phyloP scores from a whole-genome alignment of 2,797 vertebrate genomes.

The Peromyscus nudipes region DNA sequence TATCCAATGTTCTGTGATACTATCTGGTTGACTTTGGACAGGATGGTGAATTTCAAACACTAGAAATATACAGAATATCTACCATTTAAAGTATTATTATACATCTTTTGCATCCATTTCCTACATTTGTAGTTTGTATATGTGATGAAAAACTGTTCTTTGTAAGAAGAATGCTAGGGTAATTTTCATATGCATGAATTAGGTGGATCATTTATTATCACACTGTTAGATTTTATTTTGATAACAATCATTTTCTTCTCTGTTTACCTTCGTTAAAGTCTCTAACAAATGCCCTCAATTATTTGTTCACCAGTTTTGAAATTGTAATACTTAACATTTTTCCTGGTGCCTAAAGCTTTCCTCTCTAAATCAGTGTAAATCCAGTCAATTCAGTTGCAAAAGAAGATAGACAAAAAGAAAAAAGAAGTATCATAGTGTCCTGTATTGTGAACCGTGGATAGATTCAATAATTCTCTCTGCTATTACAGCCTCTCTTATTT shows the following conservation, averaged over 20 bases:
- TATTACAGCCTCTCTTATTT: background rate
- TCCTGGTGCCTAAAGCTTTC: background rate
- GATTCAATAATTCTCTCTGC: background rate
- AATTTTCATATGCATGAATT: conserved; percentile 50
- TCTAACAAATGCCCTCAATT: conserved; percentile 15
- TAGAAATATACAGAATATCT: background rate
- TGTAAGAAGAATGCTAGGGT: conserved; percentile 56
- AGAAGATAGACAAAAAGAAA: background rate
- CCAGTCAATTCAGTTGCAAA: background rate
- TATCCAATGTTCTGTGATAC: no score
- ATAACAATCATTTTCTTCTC: conserved; percentile 66
- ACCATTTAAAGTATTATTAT: background rate
- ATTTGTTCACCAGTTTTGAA: conserved; percentile 19
- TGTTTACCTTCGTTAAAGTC: conserved; percentile 42
- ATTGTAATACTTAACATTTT: background rate
- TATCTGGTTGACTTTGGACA: no score
- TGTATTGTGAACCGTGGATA: background rate
- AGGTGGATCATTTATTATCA: conserved; percentile 72
- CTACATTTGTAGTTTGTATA: conserved; percentile 62
- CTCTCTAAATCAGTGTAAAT: background rate
- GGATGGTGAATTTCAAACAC: background rate
- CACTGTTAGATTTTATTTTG: conserved; percentile 64
- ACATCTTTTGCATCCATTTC: background rate
- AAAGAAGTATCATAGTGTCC: rapidly evolving
- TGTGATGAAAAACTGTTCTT: conserved; percentile 55